Conservation (phyloP, 2,797 vertebrate genomes). For the Gorsachius magnificus region DNA sequence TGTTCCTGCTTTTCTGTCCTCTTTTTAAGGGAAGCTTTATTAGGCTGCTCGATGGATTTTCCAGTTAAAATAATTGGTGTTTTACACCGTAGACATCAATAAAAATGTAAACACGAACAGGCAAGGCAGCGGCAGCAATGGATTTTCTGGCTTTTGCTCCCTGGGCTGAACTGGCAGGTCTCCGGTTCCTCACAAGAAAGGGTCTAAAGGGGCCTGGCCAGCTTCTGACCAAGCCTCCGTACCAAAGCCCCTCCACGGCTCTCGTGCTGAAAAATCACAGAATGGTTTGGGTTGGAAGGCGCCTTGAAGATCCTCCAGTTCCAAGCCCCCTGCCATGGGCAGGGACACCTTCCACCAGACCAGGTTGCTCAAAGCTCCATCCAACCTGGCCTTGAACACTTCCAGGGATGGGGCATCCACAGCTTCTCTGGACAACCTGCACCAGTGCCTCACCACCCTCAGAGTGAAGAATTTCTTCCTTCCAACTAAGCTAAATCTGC, state of each 20-base stretch:
- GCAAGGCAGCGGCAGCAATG: neutral
- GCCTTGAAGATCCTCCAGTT: too few relatives aligned
- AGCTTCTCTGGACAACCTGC: too few relatives aligned
- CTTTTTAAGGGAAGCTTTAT: neutral
- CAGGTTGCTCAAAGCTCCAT: too few relatives aligned
- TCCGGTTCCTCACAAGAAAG: neutral
- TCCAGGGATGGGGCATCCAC: too few relatives aligned
- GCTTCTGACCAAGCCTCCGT: neutral
- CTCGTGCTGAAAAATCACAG: neutral
- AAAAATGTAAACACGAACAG: slow-evolving; percentile 10
- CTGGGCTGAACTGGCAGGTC: neutral
- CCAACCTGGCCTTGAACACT: too few relatives aligned
- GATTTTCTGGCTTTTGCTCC: neutral
- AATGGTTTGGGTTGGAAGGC: too few relatives aligned
- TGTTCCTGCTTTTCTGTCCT: neutral
- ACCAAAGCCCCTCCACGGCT: neutral
- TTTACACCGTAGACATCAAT: slow-evolving; percentile 8
- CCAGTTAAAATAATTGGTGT: slow-evolving; percentile 35
- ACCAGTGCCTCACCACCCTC: too few relatives aligned
- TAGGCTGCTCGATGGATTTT: neutral
- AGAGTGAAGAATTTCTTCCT: too few relatives aligned
- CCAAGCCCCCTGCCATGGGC: too few relatives aligned
- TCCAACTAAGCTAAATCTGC: too few relatives aligned
- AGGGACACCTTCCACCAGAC: too few relatives aligned
- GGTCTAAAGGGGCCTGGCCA: rapidly evolving